Conservation (phyloP, 2,797 vertebrate species). For the Limosa lapponica region DNA sequence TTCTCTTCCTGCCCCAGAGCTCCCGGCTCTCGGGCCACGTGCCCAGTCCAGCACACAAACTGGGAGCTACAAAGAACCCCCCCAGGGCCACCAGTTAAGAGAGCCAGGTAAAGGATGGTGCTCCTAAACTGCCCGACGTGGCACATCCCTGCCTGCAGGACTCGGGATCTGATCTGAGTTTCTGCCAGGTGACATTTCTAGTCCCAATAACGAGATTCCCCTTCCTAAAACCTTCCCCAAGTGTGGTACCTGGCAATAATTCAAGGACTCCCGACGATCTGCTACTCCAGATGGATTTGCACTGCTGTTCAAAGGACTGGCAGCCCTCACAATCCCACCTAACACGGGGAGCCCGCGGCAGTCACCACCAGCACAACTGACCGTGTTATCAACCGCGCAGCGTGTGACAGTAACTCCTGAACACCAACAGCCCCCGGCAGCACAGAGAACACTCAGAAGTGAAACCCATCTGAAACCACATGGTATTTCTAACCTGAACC, state of each 20-base stretch:
- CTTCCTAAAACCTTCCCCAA: not conserved
- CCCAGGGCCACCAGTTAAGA: not conserved
- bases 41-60: not conserved
- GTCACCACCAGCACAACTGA: not conserved
- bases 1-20: not conserved
- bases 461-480: not conserved
- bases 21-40: not conserved
- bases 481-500: not conserved
- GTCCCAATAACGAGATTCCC: not conserved
- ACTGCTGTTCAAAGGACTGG: not conserved
- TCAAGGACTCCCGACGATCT: not conserved
- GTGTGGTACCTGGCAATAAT: not conserved
- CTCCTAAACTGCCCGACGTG: not conserved
- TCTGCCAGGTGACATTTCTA: not conserved
- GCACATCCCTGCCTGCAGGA: not conserved
- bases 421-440: not conserved
- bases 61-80: not conserved
- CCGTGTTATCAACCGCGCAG: rapidly evolving
- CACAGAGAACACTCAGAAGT: not conserved
- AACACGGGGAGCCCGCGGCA: not conserved
- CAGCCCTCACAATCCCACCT: not conserved
- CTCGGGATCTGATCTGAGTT: not conserved
- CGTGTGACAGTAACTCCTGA: not conserved
- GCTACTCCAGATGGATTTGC: not conserved
- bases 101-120: not conserved